Evolutionary conservation across 2,113 vertebrate genomes (phyloP).

Genomic region (Rissa tridactyla): DNA sequence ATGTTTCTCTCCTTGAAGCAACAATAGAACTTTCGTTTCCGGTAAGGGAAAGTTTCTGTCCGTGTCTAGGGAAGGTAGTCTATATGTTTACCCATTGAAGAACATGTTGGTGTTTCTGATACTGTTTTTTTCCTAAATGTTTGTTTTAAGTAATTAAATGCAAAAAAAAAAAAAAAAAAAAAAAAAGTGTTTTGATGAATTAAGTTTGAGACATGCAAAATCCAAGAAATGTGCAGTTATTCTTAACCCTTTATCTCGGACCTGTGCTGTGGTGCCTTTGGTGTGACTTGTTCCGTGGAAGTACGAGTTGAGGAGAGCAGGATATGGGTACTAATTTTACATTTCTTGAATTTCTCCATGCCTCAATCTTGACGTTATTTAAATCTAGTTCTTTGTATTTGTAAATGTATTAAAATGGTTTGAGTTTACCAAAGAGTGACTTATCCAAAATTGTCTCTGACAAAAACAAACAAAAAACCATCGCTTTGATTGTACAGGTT

Average conservation of each 20-base stretch:
- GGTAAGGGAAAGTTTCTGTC: neutral
- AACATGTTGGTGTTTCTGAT: conserved; percentile 66
- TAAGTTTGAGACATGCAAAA: conserved; percentile 67
- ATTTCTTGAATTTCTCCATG: conserved; percentile 65
- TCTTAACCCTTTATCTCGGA: conserved; percentile 5
- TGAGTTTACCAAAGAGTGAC: conserved; percentile 86
- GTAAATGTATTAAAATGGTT: conserved; percentile 74
- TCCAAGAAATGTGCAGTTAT: conserved; percentile 56
- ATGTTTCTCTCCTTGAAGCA: conserved; percentile 39
- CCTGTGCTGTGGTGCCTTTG: conserved; percentile 55
- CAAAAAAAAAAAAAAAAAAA: conserved; percentile 39
- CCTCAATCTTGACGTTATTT: conserved; percentile 66
- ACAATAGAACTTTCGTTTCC: conserved; percentile 26
- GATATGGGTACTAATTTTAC: conserved; percentile 31
- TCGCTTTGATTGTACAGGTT: conserved; percentile 78
- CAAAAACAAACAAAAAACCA: conserved; percentile 59
- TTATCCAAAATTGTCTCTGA: conserved; percentile 83
- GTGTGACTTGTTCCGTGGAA: conserved; percentile 43
- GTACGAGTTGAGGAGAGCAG: conserved; percentile 16
- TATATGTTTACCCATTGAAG: conserved; percentile 62
- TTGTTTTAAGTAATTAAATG: conserved; percentile 60
- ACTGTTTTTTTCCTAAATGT: conserved; percentile 52
- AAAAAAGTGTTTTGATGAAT: conserved; percentile 57
- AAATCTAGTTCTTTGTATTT: conserved; percentile 66
- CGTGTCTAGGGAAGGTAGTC: conserved; percentile 57